Evolutionary conservation across 2,888 invertebrate species (phyloP), one percentile per base, ranked within the genome.

Genomic region (Crocallis elinguaria): DNA sequence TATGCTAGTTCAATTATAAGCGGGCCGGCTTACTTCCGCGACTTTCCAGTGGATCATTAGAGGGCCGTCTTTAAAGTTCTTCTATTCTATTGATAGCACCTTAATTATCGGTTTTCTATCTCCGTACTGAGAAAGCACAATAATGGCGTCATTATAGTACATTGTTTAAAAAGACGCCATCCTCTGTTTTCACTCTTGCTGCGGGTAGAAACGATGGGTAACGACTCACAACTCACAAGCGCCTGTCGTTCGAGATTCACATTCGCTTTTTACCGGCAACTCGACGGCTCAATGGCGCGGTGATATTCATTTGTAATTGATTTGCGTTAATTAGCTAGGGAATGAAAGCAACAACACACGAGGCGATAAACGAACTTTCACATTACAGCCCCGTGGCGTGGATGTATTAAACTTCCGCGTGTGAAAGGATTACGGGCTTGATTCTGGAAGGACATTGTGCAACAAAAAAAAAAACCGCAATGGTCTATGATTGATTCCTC

Each of bases 91-190:
- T n/a, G 1, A 3, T 1, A 7, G 3, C 19, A 19, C 25, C 45
- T 68, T 80, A 85, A 86, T 87, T 77, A 79, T 72, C 71, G 59
- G 79, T 85, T 88, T 88, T 88, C 88, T 86, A 86, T 81, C 80
- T 79, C 75, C 62, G 71, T 75, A 73, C 76, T 86, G 87, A 78
- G 86, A 88, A 87, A 76, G 62, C 62, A 38, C 71, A 73, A 89
- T 87, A 87, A 89, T 88, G 67, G 82, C 71, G 60, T 67, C 69
- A 77, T 82, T 83, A 71, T 57, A 12, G 9, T 17, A 30, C 11
- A n/a, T 30, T 61, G 72, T 60, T 72, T 79, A 84, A 83, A 82
- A 79, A 72, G 27, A 42, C 59, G 65, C 53, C 66, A 66, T 51
- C 61, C 48, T 59, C 49, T 53, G 75, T 75, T 84, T 84, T 84